Conservation (phyloP, 2,888 invertebrate species). For the Ophraella communa region DNA sequence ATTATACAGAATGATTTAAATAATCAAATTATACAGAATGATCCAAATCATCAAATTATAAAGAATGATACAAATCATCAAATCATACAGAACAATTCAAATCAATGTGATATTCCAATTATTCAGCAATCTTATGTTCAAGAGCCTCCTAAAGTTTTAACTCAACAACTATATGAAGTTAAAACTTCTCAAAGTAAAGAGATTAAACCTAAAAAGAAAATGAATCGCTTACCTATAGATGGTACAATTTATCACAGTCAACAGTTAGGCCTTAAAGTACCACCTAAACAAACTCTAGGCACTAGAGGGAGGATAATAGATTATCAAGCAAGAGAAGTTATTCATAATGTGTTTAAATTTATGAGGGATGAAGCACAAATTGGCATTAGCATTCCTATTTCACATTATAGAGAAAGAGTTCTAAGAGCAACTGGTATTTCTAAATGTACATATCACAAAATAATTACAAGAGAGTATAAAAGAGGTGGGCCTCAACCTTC, state of each 20-base stretch:
- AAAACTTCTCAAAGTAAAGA: not conserved
- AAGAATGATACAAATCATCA: slow-evolving; percentile 13
- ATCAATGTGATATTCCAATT: not conserved
- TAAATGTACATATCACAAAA: slow-evolving; percentile 35
- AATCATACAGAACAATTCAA: not conserved
- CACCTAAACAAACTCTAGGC: slow-evolving; percentile 33
- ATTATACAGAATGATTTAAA: slow-evolving; percentile 10
- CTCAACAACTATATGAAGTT: not conserved
- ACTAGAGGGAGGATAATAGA: slow-evolving; percentile 32
- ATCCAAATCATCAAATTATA: slow-evolving; percentile 10
- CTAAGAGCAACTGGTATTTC: slow-evolving; percentile 34
- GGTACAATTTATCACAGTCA: slow-evolving; percentile 32
- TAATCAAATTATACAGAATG: not conserved
- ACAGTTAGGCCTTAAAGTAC: slow-evolving; percentile 32
- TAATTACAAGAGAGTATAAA: slow-evolving; percentile 32
- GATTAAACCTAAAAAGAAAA: slow-evolving; percentile 14
- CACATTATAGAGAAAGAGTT: slow-evolving; percentile 33
- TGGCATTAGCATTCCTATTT: slow-evolving; percentile 32
- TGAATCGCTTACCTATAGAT: slow-evolving; percentile 27
- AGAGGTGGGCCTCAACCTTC: slow-evolving; percentile 27
- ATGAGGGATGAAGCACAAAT: slow-evolving; percentile 36
- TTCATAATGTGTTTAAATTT: slow-evolving; percentile 35
- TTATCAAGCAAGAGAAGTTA: slow-evolving; percentile 33
- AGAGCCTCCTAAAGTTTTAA: not conserved
- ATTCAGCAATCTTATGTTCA: not conserved